phyloP scores from a whole-genome alignment of 2,113 vertebrate species.

The Tretioscincus oriximinensis region DNA sequence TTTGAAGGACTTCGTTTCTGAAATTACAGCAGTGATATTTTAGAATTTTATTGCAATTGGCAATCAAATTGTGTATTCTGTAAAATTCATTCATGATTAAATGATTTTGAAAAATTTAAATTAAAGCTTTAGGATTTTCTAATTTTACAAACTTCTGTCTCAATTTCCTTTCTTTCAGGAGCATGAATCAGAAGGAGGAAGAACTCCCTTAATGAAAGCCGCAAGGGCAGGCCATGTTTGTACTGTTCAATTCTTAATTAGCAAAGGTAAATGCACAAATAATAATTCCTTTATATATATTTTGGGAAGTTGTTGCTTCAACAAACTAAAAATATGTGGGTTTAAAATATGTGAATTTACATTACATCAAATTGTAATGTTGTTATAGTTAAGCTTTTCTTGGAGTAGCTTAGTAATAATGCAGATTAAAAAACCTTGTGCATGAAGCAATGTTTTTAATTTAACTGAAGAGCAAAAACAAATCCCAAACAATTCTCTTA shows the following conservation, averaged over 20 bases:
- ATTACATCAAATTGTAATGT: not conserved
- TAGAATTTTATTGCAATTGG: not conserved
- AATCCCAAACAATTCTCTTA: too few relatives aligned
- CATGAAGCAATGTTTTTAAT: not conserved
- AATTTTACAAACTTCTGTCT: not conserved
- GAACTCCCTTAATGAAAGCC: constrained; percentile 98
- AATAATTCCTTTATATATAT: not conserved
- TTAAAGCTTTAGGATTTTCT: not conserved
- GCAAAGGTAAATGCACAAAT: constrained; percentile 82
- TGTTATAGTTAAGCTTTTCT: not conserved
- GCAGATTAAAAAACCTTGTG: not conserved
- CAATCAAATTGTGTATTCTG: not conserved
- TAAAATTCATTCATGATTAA: not conserved
- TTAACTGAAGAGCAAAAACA: not conserved
- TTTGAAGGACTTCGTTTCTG: not conserved
- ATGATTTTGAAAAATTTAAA: not conserved
- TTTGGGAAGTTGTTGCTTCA: not conserved
- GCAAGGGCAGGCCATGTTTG: constrained; percentile 98
- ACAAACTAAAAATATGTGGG: not conserved
- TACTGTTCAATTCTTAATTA: constrained; percentile 98
- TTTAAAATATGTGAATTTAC: not conserved
- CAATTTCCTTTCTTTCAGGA: constrained; percentile 72
- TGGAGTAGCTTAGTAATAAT: not conserved
- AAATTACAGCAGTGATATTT: not conserved
- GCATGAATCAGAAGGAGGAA: constrained; percentile 97